phyloP scores from a whole-genome alignment of 2,888 invertebrate genomes.

The Epirrita christyi region DNA sequence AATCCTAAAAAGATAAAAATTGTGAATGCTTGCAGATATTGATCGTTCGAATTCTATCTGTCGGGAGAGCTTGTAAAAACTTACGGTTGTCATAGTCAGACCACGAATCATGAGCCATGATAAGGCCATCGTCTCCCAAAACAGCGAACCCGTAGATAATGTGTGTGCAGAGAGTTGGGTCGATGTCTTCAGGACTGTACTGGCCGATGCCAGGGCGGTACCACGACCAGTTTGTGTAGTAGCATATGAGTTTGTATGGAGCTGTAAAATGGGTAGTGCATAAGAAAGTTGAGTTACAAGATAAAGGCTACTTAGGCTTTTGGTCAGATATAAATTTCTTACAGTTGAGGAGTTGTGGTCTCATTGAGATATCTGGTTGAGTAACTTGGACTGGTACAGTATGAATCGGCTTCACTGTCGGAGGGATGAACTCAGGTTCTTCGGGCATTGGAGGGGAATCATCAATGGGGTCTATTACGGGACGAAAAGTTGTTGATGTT shows the following conservation, averaged over 20 bases:
- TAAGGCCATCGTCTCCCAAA: slow-evolving; percentile 91
- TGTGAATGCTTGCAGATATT: neutral
- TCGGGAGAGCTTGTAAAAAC: slow-evolving; percentile 41
- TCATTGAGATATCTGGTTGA: slow-evolving; percentile 51
- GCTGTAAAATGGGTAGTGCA: slow-evolving; percentile 74
- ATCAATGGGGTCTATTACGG: slow-evolving; percentile 43
- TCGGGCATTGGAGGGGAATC: slow-evolving; percentile 21
- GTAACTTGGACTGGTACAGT: slow-evolving; percentile 64
- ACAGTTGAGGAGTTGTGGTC: slow-evolving; percentile 68
- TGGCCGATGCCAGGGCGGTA: slow-evolving; percentile 92
- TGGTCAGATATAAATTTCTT: slow-evolving; percentile 38
- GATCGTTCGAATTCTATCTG: slow-evolving; percentile 2
- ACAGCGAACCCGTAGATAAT: slow-evolving; percentile 97
- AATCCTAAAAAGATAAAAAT: slow-evolving; percentile 85
- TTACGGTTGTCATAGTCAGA: slow-evolving; percentile 94
- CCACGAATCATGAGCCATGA: slow-evolving; percentile 95
- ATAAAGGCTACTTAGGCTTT: neutral
- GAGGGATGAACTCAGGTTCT: slow-evolving; percentile 38
- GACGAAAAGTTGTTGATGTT: slow-evolving; percentile 49
- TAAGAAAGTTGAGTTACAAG: neutral
- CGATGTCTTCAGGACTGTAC: slow-evolving; percentile 93
- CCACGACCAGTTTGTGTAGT: slow-evolving; percentile 98
- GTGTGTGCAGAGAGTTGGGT: slow-evolving; percentile 95
- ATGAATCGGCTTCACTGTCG: slow-evolving; percentile 42
- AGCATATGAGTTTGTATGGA: slow-evolving; percentile 93